Percentiles rank a stretch among this genome's conserved stretches.
These are phyloP conservation scores for Pyralis farinalis DNA, from an alignment of 2,888 invertebrate species.

Conservation along the genomic window DNA sequence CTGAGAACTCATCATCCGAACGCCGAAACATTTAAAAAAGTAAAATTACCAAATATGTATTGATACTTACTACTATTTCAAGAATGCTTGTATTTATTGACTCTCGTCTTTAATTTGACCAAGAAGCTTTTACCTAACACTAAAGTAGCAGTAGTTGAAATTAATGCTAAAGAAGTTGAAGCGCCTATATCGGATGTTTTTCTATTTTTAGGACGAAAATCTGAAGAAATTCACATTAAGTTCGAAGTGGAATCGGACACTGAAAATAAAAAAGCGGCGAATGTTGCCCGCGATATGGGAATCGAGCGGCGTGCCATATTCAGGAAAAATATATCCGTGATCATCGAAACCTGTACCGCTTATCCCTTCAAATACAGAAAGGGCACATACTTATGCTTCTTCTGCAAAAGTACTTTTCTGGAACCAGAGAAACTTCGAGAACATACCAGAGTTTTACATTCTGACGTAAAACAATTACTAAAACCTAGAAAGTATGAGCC, in stretches of 20 bases:
- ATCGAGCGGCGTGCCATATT: slow-evolving; percentile 55
- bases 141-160: slow-evolving; percentile 6
- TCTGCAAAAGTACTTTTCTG: slow-evolving; percentile 59
- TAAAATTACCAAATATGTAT: neutral
- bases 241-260: slow-evolving; percentile 44
- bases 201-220: slow-evolving; percentile 76
- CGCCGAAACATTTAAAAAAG: slow-evolving; percentile 33
- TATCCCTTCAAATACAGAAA: slow-evolving; percentile 72
- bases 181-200: slow-evolving; percentile 64
- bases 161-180: slow-evolving; percentile 22
- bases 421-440: slow-evolving; percentile 65
- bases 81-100: neutral
- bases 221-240: slow-evolving; percentile 49
- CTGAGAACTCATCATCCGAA: slow-evolving; percentile 58
- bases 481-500: slow-evolving; percentile 69
- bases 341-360: slow-evolving; percentile 60
- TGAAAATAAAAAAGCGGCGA: slow-evolving; percentile 18
- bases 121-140: neutral
- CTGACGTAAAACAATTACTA: slow-evolving; percentile 39
- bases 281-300: slow-evolving; percentile 27
- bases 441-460: slow-evolving; percentile 50
- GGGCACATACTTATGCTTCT: slow-evolving; percentile 66
- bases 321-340: slow-evolving; percentile 59
- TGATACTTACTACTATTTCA: neutral
- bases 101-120: neutral